phyloP scores from a whole-genome alignment of 2,113 vertebrate species.

The Tupaia chinensis region DNA sequence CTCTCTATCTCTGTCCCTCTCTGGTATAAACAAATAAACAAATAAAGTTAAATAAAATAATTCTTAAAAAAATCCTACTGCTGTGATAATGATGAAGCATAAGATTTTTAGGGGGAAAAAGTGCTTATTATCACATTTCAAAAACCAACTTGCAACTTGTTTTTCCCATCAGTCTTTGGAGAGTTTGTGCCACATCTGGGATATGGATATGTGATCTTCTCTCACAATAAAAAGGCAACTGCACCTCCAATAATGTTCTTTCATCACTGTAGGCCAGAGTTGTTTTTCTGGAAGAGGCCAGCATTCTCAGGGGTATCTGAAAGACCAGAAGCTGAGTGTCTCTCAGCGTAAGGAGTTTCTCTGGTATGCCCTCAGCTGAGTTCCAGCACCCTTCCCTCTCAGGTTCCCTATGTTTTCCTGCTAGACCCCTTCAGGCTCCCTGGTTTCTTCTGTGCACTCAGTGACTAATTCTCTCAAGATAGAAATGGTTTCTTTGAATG shows the following conservation, averaged over 20 bases:
- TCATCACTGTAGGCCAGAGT: background rate
- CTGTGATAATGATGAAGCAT: background rate
- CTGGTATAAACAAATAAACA: too few species aligned
- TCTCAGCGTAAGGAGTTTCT: background rate
- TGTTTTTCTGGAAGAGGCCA: background rate
- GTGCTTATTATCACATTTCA: background rate
- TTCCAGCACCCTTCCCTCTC: background rate
- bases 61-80: background rate
- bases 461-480: background rate
- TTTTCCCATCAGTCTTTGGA: background rate
- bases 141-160: background rate
- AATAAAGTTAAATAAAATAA: too few species aligned
- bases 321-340: background rate
- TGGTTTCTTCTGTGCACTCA: background rate
- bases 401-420: background rate
- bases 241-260: background rate
- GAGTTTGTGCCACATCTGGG: background rate
- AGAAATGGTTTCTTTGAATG: background rate
- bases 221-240: background rate
- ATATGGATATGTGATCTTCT: background rate
- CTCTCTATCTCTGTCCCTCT: too few species aligned
- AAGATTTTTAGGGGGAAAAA: background rate
- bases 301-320: background rate
- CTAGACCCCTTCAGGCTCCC: background rate
- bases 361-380: background rate